Percentiles rank a stretch among this genome's conserved stretches.
Conservation (phyloP, 2,113 vertebrate genomes). For the Melanerpes formicivorus region DNA sequence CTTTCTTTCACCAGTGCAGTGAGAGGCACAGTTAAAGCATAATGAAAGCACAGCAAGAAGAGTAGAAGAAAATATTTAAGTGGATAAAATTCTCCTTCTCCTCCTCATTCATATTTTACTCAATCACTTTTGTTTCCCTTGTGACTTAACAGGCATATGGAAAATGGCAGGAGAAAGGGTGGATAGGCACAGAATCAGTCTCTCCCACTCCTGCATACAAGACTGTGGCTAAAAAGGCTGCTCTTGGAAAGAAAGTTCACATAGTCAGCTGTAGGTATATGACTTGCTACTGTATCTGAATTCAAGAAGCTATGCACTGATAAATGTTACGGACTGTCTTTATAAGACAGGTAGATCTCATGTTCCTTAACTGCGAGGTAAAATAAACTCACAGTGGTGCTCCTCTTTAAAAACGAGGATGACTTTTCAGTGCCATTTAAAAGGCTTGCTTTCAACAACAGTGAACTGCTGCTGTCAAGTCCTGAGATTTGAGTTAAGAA, state of each 20-base stretch:
- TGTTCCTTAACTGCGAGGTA: background rate
- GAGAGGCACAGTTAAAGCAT: background rate
- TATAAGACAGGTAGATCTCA: background rate
- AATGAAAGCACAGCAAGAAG: background rate
- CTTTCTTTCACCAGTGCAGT: background rate
- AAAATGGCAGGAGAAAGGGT: background rate
- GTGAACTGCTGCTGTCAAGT: background rate
- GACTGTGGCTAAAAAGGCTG: background rate
- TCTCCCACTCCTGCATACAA: background rate
- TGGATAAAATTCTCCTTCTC: background rate
- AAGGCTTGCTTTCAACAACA: background rate
- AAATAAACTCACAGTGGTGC: background rate
- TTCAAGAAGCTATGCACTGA: background rate
- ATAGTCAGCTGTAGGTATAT: background rate
- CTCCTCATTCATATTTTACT: background rate
- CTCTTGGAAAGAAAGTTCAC: background rate
- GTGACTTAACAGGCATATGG: background rate
- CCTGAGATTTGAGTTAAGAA: constrained; percentile 10
- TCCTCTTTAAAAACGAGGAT: background rate
- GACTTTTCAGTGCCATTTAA: background rate
- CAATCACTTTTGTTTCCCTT: background rate
- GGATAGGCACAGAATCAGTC: background rate
- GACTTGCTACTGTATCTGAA: background rate
- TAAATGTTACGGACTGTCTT: background rate
- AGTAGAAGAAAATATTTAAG: background rate